Evolutionary conservation across 2,797 vertebrate genomes (phyloP).

Genomic region (Xerus rutilus): DNA sequence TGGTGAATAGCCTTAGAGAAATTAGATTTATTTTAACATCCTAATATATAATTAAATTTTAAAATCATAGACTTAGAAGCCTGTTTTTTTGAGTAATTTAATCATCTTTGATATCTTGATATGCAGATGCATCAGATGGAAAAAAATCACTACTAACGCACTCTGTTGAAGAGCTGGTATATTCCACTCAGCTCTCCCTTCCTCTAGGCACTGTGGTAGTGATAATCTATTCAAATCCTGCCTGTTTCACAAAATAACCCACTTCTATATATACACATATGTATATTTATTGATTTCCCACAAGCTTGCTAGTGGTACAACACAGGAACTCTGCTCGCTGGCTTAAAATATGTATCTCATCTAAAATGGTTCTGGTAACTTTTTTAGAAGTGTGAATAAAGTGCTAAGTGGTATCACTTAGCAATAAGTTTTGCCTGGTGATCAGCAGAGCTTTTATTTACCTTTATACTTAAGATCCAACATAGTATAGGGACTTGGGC

Average conservation of each 20-base stretch:
- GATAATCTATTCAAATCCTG: constrained; percentile 10
- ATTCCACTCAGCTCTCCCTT: constrained; percentile 46
- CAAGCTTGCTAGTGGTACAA: constrained; percentile 48
- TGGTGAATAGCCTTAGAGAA: constrained; percentile 67
- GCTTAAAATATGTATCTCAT: constrained; percentile 67
- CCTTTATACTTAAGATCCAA: constrained; percentile 67
- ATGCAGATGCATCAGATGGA: constrained; percentile 57
- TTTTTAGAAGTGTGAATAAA: constrained; percentile 69
- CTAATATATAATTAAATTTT: constrained; percentile 77
- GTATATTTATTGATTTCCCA: not conserved
- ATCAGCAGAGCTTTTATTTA: constrained; percentile 29
- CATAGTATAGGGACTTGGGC: not conserved
- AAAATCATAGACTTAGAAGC: constrained; percentile 80
- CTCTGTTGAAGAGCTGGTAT: constrained; percentile 61
- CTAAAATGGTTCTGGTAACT: constrained; percentile 43
- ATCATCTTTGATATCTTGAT: constrained; percentile 72
- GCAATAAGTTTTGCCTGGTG: constrained; percentile 69
- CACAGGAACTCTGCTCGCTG: constrained; percentile 50
- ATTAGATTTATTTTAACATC: constrained; percentile 79
- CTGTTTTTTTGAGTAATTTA: constrained; percentile 80
- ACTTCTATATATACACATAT: not conserved
- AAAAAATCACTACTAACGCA: constrained; percentile 70
- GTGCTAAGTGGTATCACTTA: constrained; percentile 65
- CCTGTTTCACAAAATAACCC: constrained; percentile 69
- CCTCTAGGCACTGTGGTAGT: constrained; percentile 43